Evolutionary conservation across 2,113 vertebrate species (phyloP), one percentile per base, ranked within the genome.

Genomic region (Phyllostomus hastatus): DNA sequence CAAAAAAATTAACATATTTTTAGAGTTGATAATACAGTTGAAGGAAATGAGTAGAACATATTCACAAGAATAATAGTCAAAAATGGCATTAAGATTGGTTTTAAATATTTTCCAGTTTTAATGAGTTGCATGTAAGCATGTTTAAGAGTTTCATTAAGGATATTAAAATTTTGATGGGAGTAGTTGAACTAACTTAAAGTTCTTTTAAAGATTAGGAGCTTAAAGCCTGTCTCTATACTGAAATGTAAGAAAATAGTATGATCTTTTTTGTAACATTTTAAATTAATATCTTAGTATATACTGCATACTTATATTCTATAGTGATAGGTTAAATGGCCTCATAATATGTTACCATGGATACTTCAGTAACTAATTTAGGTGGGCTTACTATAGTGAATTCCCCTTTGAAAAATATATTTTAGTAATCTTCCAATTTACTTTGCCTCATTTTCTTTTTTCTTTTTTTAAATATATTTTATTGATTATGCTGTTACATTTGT

Each of bases 31-130:
- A 89, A 72, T 90, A 89, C 10, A 64, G 10, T 91, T 94, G 57
- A 97, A 92, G 66, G 28, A 38, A 84, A 67, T n/a, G 59, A 92
- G 19, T 92, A 28, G 67, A 96, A 96, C 80, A 67, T 59, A 67
- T 64, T 93, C 54, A 76, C 28, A 76, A 91, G 31, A 20, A 94
- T 82, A 4, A 79, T 72, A 88, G 35, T 96, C 46, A 66, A 81
- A 91, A 52, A 70, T n/a, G 3, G 84, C 31, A 33, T 35, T 95
- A 85, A 79, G 28, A 59, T 43, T 91, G 33, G 5, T 16, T 17
- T n/a, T 67, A 17, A n/a, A 67, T 67, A 67, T 67, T n/a, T 67
- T 67, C 64, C 64, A 67, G 14, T 67, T 67, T 67, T 17, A 67
- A 6, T 17, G 8, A 38, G 2, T 85, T 93, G 38, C 41, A 31